Percentiles rank a stretch among this genome's conserved stretches.
Conservation (phyloP, 2,113 vertebrate species). For the Chlorocebus sabaeus region DNA sequence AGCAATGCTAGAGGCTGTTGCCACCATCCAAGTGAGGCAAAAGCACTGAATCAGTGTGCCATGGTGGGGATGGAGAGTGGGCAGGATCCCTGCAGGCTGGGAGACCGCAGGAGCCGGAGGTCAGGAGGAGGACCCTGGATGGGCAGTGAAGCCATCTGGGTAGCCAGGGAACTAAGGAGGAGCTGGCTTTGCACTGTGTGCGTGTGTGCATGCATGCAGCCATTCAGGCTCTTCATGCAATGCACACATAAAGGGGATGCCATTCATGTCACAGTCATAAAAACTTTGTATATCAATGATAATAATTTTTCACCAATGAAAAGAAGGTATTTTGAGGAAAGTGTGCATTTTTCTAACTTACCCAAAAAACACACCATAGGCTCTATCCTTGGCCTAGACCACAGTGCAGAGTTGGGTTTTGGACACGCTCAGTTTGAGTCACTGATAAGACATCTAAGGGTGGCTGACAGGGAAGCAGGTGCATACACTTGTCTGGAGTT, state of each 20-base stretch:
- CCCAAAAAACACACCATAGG: neutral
- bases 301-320: neutral
- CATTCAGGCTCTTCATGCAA: too few species aligned
- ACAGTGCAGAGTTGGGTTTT: neutral
- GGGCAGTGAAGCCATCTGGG: neutral
- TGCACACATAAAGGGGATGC: neutral
- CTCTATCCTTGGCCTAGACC: neutral
- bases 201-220: neutral
- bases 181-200: neutral
- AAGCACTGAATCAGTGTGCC: neutral
- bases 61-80: too few species aligned
- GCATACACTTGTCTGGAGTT: neutral
- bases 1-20: neutral
- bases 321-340: neutral
- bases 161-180: neutral
- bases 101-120: neutral
- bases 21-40: neutral
- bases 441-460: too few species aligned
- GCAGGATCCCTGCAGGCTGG: neutral
- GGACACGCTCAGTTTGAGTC: neutral
- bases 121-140: neutral
- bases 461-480: neutral
- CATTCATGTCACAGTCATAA: neutral
- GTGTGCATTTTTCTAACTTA: neutral
- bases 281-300: neutral